These are phyloP conservation scores for Tenualosa thibaudeaui DNA, from an alignment of 2,797 vertebrate species.

Conservation along the genomic window DNA sequence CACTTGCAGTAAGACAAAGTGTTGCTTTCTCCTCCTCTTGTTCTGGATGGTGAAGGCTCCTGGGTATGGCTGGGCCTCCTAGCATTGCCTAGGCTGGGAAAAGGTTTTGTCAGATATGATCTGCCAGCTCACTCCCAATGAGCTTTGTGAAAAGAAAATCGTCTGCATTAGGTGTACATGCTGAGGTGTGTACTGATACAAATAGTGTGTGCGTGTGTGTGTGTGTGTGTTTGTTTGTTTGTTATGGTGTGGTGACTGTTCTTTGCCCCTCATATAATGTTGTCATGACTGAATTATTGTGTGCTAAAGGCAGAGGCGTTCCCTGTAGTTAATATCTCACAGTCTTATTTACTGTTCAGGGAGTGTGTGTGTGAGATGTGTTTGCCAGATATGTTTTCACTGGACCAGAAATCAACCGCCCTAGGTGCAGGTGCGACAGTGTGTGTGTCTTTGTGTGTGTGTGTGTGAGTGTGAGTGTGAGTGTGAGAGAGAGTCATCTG, in stretches of 20 bases:
- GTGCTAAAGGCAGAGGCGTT: neutral
- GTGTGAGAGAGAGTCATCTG: neutral
- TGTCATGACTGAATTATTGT: neutral
- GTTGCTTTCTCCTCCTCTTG: neutral
- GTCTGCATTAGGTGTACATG: neutral
- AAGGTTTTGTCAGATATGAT: neutral
- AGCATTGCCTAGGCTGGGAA: neutral
- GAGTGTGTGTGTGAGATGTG: neutral
- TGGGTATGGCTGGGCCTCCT: neutral
- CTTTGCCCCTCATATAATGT: neutral
- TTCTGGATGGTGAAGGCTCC: neutral
- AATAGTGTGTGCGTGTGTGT: neutral
- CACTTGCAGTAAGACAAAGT: neutral
- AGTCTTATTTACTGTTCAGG: constrained; percentile 58
- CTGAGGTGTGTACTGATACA: neutral
- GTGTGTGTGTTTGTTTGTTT: neutral
- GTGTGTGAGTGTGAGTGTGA: neutral
- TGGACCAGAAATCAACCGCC: neutral
- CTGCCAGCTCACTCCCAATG: neutral
- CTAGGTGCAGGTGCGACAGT: neutral
- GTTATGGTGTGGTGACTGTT: neutral
- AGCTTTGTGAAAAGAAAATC: neutral
- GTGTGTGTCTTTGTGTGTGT: constrained; percentile 6
- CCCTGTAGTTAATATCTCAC: neutral
- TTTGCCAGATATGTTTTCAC: neutral